phyloP scores from a whole-genome alignment of 2,113 vertebrate species.

The Caracal caracal region DNA sequence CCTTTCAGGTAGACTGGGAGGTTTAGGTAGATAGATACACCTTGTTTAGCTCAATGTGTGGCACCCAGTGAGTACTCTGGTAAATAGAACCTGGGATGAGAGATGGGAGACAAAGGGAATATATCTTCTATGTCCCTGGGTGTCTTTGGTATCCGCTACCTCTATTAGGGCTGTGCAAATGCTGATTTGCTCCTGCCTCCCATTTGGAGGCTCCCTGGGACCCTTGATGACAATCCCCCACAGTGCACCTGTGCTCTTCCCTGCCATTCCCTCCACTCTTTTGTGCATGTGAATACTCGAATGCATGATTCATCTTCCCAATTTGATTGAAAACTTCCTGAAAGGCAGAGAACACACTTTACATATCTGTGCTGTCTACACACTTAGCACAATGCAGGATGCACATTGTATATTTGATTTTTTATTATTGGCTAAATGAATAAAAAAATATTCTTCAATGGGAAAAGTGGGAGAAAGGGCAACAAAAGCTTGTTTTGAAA shows the following conservation, averaged over 20 bases:
- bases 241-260: background rate
- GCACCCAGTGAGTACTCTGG: background rate
- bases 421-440: background rate
- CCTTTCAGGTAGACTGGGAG: background rate
- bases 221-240: background rate
- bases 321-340: background rate
- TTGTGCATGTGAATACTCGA: background rate
- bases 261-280: rapidly evolving
- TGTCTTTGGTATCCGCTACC: background rate
- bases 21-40: background rate
- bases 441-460: background rate
- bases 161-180: too few relatives aligned
- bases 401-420: background rate
- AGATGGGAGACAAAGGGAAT: background rate
- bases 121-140: rapidly evolving
- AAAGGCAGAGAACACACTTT: background rate
- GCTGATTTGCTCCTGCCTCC: background rate
- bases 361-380: background rate
- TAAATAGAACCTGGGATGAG: background rate
- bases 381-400: background rate
- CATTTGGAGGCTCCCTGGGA: background rate
- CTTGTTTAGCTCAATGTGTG: background rate
- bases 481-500: background rate
- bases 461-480: background rate
- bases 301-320: background rate